Evolutionary conservation across 2,113 vertebrate species (phyloP).

Genomic region (Cygnus buccinator): DNA sequence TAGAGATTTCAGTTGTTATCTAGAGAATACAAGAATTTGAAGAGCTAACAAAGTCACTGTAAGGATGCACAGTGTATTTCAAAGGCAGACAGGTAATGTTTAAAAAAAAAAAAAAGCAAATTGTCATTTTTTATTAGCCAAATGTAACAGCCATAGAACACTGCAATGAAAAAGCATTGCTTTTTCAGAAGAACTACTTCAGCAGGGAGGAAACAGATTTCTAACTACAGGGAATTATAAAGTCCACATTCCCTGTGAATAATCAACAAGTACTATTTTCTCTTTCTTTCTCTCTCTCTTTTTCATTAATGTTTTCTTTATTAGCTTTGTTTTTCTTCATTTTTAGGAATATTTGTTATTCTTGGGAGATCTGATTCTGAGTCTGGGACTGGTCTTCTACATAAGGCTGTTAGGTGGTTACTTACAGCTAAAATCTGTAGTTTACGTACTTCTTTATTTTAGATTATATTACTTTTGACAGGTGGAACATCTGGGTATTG

Average conservation of each 20-base stretch:
- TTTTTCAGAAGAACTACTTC: neutral
- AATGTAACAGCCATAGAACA: neutral
- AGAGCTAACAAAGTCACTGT: neutral
- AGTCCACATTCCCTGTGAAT: neutral
- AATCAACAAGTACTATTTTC: neutral
- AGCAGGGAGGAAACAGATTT: neutral
- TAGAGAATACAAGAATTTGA: neutral
- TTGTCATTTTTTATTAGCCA: neutral
- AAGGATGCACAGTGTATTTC: neutral
- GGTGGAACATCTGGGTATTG: neutral
- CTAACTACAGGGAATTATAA: neutral
- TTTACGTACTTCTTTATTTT: neutral
- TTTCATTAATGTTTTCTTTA: neutral
- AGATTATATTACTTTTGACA: neutral
- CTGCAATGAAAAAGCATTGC: neutral
- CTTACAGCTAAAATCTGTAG: neutral
- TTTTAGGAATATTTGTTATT: neutral
- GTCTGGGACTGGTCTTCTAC: neutral
- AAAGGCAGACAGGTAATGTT: neutral
- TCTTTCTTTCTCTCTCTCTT: neutral
- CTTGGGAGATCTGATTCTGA: neutral
- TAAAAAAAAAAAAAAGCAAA: neutral
- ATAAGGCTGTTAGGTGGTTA: neutral
- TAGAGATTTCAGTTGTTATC: neutral
- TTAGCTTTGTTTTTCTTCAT: neutral